Evolutionary conservation across 2,113 vertebrate species (phyloP), one percentile per base, ranked within the genome.

Genomic region (Andinoacara biseriatus): DNA sequence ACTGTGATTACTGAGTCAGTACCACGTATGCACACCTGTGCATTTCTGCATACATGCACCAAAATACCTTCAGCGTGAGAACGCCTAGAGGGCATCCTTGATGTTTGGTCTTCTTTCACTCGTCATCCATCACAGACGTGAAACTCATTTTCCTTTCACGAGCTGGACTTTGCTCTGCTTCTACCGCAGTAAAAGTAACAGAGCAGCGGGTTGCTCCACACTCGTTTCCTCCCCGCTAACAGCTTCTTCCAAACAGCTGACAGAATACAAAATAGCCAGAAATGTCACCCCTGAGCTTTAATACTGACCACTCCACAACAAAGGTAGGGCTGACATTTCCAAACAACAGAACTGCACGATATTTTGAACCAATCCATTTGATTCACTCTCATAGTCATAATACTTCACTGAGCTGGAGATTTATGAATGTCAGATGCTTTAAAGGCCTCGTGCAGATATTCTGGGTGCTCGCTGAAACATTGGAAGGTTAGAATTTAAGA

Each of bases 241-340:
- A 86, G 87, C 59, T 61, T 87, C 80, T 78, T 61, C 57, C 69
- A 81, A 85, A 74, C 29, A 20, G 79, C 52, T 72, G 81, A 83
- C 89, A 84, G 83, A 86, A 91, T 89, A 84, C 61, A 80, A 90
- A 92, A 83, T 77, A 79, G 60, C 81, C 76, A 82, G 79, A 90
- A 89, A 90, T 87, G 84, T 87, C 83, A 78, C 76, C 82, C 58
- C 31, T 11, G 43, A 63, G 61, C 74, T 89, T 76, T 83, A 77
- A 59, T 81, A 87, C 60, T 59, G 63, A 81, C 82, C 79, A 62
- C 79, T 67, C 20, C 29, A 59, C 49, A 74, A 58, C 82, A 85
- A 80, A 90, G 63, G 58, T 15, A 65, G 6, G n/a, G 31, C 31
- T 92, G 81, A 90, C 83, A 88, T 90, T 91, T 92, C 46, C 62